Evolutionary conservation across 1,140 invertebrate species (phyloP).

Genomic region (Scaptodrosophila lebanonensis): DNA sequence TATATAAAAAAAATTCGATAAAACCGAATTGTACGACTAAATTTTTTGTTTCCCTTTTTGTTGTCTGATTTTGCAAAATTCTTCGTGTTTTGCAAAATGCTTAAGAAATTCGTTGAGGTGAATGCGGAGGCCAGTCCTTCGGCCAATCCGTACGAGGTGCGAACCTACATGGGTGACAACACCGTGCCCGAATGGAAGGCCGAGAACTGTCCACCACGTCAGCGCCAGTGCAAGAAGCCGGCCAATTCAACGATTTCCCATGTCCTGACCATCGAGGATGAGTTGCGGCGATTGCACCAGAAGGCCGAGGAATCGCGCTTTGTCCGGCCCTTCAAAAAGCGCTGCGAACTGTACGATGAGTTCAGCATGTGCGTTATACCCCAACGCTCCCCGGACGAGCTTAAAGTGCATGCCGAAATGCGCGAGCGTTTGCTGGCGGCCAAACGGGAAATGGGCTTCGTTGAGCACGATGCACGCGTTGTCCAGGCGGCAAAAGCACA

Average conservation of each 20-base stretch:
- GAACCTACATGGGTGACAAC: constrained; percentile 61
- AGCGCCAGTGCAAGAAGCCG: constrained; percentile 53
- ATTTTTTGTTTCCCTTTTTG: constrained; percentile 35
- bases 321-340: constrained; percentile 33
- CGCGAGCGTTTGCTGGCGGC: constrained; percentile 44
- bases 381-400: constrained; percentile 45
- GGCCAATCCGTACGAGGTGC: constrained; percentile 65
- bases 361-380: constrained; percentile 55
- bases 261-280: constrained; percentile 67
- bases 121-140: constrained; percentile 62
- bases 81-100: constrained; percentile 43
- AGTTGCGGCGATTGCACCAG: constrained; percentile 55
- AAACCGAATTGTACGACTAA: constrained; percentile 22
- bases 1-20: constrained; percentile 12
- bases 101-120: constrained; percentile 70
- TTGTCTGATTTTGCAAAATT: constrained; percentile 34
- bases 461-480: constrained; percentile 52
- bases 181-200: constrained; percentile 46
- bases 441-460: constrained; percentile 29
- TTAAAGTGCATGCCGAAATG: constrained; percentile 54
- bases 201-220: constrained; percentile 42
- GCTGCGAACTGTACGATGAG: constrained; percentile 52
- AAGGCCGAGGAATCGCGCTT: constrained; percentile 62
- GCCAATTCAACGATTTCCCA: constrained; percentile 56
- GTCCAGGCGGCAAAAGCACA: constrained; percentile 4